Conservation (phyloP, 37 sponge, comb jelly and placozoan genomes). For the Beroe forskalii region DNA sequence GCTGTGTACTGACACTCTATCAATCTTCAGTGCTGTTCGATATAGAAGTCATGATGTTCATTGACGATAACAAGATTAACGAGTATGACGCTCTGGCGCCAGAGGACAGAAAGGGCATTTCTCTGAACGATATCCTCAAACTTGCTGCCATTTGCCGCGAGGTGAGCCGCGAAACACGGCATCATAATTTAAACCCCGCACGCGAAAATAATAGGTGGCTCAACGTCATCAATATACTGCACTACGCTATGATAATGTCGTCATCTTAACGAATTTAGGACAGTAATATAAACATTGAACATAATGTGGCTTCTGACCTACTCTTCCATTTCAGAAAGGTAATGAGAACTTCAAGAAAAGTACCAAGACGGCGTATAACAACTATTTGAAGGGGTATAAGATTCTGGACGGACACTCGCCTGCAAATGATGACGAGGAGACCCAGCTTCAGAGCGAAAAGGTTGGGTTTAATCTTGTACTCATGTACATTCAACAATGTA, state of each 20-base stretch:
- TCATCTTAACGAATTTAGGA: too few relatives aligned
- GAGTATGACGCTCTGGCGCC: conserved; percentile 41
- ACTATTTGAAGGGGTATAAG: conserved; percentile 41
- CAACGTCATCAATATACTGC: too few relatives aligned
- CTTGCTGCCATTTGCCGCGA: conserved; percentile 11
- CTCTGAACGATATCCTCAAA: neutral
- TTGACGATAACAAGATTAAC: conserved; percentile 36
- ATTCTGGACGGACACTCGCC: conserved; percentile 16
- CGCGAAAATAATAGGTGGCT: too few relatives aligned
- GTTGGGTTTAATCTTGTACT: too few relatives aligned
- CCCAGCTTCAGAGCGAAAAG: conserved; percentile 23
- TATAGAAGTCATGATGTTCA: conserved; percentile 13
- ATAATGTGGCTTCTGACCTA: too few relatives aligned
- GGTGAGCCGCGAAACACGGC: neutral
- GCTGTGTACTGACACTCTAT: too few relatives aligned
- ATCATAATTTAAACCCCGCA: too few relatives aligned
- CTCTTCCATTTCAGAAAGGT: conserved; percentile 63
- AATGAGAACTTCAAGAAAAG: conserved; percentile 54
- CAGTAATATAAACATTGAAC: too few relatives aligned
- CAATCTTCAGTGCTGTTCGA: conserved; percentile 31
- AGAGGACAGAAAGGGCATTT: conserved; percentile 16
- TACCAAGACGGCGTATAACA: neutral
- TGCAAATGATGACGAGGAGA: neutral
- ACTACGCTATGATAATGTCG: too few relatives aligned
- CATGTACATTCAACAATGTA: too few relatives aligned